A percentile compares a stretch with the other conserved stretches of the same genome.
These are phyloP conservation scores for Clostera curtula DNA, from an alignment of 2,888 invertebrate genomes.

Conservation along the genomic window DNA sequence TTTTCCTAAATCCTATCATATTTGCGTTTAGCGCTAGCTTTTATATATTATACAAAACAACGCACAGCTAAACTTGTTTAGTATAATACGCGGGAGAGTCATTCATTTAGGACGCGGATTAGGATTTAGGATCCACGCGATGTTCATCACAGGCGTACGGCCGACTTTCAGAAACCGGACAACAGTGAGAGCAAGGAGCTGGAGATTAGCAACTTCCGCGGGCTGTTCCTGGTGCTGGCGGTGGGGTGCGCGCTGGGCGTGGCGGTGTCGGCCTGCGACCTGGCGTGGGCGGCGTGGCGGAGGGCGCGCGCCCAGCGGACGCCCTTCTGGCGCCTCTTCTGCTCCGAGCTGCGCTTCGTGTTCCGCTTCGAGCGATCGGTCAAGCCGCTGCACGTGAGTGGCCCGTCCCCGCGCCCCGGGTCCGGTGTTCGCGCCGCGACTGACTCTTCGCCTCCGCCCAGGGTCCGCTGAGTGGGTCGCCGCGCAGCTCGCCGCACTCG, in stretches of 20 bases:
- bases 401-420: neutral
- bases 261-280: constrained; percentile 79
- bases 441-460: constrained; percentile 11
- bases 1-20: no score
- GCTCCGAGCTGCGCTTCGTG: constrained; percentile 55
- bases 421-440: neutral
- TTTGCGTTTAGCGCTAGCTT: no score
- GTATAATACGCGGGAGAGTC: no score
- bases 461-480: constrained; percentile 32
- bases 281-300: constrained; percentile 40
- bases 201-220: constrained; percentile 84
- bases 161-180: constrained; percentile 34
- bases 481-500: constrained; percentile 17
- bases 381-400: constrained; percentile 44
- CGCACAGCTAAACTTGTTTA: no score
- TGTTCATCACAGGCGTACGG: neutral
- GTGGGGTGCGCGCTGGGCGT: constrained; percentile 79
- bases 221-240: constrained; percentile 85
- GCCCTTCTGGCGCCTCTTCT: constrained; percentile 35
- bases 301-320: constrained; percentile 29
- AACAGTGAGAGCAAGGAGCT: constrained; percentile 48
- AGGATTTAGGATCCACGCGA: no score
- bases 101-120: no score
- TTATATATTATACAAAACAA: no score
- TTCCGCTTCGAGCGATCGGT: constrained; percentile 53